Percentiles rank a stretch among this genome's conserved stretches.
Evolutionary conservation across 2,113 vertebrate genomes (phyloP).

Genomic region (Cariama cristata): DNA sequence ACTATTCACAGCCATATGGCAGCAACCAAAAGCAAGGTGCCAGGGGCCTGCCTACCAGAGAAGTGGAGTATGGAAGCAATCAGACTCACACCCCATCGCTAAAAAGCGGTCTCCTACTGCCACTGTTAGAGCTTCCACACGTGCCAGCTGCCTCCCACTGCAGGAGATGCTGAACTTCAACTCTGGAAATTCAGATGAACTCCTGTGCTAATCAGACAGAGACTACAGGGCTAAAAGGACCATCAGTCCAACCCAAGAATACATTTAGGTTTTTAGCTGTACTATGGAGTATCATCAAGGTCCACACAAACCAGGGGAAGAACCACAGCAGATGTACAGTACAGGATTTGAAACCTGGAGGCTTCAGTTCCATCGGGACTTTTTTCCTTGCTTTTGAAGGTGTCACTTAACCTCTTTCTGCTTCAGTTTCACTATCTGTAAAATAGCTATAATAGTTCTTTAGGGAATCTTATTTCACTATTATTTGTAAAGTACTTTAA

Average conservation of each 20-base stretch:
- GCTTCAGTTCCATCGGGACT: background rate
- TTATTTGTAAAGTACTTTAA: background rate
- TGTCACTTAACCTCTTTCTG: background rate
- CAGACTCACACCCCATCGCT: background rate
- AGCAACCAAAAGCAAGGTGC: background rate
- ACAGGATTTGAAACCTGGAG: background rate
- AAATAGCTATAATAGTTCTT: background rate
- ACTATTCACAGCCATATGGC: background rate
- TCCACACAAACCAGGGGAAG: background rate
- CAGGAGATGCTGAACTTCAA: background rate
- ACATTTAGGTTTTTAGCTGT: background rate
- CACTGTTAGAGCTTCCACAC: background rate
- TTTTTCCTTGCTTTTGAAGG: background rate
- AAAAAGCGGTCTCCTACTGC: background rate
- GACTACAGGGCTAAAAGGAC: background rate
- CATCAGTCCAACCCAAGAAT: background rate
- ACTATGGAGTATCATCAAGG: fast-evolving
- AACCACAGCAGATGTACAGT: background rate
- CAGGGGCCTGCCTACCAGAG: background rate
- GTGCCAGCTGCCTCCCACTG: background rate
- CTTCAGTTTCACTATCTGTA: background rate
- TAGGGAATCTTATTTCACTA: background rate
- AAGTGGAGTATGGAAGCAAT: background rate
- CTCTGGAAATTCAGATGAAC: background rate
- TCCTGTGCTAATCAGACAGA: background rate